phyloP scores from a whole-genome alignment of 2,797 vertebrate genomes.

The Mus minutoides region DNA sequence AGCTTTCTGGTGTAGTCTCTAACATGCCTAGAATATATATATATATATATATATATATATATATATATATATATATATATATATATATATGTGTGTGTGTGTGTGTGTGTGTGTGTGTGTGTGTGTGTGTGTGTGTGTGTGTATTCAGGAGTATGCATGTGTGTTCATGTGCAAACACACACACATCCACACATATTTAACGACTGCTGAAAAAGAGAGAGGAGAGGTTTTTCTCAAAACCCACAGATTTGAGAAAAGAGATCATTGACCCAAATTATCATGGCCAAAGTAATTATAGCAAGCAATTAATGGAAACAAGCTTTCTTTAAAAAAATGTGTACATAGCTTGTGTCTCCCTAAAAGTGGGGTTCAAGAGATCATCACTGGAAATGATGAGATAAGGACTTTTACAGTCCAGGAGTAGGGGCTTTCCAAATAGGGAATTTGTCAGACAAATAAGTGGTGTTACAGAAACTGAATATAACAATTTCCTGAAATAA shows the following conservation, averaged over 20 bases:
- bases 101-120: no score
- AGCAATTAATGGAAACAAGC: neutral
- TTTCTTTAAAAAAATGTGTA: no score
- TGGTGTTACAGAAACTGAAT: neutral
- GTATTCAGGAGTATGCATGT: neutral
- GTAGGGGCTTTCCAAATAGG: neutral
- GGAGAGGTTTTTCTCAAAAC: neutral
- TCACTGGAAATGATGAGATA: neutral
- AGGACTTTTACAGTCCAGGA: neutral
- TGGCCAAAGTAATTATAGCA: neutral
- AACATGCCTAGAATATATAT: neutral
- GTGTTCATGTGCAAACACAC: fast-evolving
- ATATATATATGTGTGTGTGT: no score
- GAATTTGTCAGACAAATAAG: neutral
- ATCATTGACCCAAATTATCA: neutral
- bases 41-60: no score
- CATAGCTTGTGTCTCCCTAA: neutral
- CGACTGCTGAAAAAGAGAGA: neutral
- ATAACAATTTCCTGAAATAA: neutral
- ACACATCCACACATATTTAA: neutral
- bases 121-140: no score
- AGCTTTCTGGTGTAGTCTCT: neutral
- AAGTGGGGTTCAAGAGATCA: neutral
- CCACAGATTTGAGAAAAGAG: neutral
- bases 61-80: no score